A percentile compares a stretch with the other conserved stretches of the same genome.
Conservation (phyloP, 2,797 vertebrate genomes). For the Xenentodon cancila region DNA sequence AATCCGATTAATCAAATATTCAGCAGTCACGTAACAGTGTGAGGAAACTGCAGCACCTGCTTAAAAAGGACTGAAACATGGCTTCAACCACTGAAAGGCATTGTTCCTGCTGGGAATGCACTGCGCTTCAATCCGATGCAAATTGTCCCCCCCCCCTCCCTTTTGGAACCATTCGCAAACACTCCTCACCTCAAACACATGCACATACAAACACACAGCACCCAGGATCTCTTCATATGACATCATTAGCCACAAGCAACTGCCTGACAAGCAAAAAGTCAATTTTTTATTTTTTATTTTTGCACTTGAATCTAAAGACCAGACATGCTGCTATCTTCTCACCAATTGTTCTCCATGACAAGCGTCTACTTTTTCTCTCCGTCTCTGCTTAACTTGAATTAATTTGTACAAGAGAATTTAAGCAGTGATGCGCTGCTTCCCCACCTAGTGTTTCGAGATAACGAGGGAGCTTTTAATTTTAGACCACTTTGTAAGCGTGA, state of each 20-base stretch:
- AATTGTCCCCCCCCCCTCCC: constrained; percentile 47
- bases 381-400: constrained; percentile 51
- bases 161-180: constrained; percentile 38
- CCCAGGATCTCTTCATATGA: constrained; percentile 54
- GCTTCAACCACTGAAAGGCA: constrained; percentile 43
- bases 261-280: constrained; percentile 73
- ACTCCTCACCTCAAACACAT: constrained; percentile 40
- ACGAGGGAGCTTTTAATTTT: constrained; percentile 69
- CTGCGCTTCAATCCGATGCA: constrained; percentile 70
- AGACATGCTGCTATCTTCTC: constrained; percentile 74
- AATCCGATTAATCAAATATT: constrained; percentile 18
- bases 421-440: constrained; percentile 36
- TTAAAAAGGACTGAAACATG: constrained; percentile 55
- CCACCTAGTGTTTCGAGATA: constrained; percentile 70
- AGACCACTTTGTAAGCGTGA: constrained; percentile 52
- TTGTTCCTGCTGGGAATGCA: constrained; percentile 52
- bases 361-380: constrained; percentile 3
- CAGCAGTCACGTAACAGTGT: constrained; percentile 10
- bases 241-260: constrained; percentile 78
- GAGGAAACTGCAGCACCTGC: constrained; percentile 28
- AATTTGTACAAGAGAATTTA: constrained; percentile 62
- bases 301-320: constrained; percentile 71
- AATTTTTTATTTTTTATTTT: too few relatives aligned
- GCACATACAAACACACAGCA: constrained; percentile 40
- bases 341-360: constrained; percentile 59